These are phyloP conservation scores for Drosophila atripex DNA, from an alignment of 2,888 invertebrate species.

Conservation along the genomic window DNA sequence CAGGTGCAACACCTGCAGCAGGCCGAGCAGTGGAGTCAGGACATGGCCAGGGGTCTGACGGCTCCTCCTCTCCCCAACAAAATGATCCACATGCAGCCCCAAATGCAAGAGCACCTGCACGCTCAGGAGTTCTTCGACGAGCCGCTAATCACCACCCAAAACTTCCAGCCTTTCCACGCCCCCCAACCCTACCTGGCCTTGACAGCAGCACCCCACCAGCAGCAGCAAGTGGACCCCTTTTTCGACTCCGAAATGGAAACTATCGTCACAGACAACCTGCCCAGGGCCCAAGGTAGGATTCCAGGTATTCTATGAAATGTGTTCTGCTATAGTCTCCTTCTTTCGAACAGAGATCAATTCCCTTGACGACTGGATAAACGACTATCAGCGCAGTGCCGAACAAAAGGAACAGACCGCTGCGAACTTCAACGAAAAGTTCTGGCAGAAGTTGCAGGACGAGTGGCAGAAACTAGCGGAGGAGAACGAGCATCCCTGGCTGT, in stretches of 20 bases:
- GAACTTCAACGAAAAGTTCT: constrained; percentile 86
- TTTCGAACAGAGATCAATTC: constrained; percentile 34
- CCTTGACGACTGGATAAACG: constrained; percentile 83
- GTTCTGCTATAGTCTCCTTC: background rate
- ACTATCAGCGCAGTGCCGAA: constrained; percentile 86
- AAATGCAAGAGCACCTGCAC: constrained; percentile 70
- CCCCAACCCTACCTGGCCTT: constrained; percentile 50
- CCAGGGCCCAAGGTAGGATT: constrained; percentile 35
- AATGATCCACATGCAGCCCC: constrained; percentile 75
- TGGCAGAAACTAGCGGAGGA: constrained; percentile 90
- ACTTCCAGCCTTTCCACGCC: constrained; percentile 49
- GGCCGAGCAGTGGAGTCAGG: constrained; percentile 86
- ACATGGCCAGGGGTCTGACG: constrained; percentile 83
- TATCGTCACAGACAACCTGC: constrained; percentile 55
- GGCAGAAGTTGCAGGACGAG: constrained; percentile 89
- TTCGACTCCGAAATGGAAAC: constrained; percentile 68
- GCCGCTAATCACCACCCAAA: constrained; percentile 43
- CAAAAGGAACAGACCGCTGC: constrained; percentile 86
- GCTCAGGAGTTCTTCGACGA: constrained; percentile 82
- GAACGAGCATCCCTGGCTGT: constrained; percentile 88
- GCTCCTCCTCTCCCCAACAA: constrained; percentile 49
- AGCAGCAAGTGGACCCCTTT: constrained; percentile 50
- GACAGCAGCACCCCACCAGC: constrained; percentile 15
- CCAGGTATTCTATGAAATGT: background rate
- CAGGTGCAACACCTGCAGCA: constrained; percentile 57